Evolutionary conservation across 64 coral and sea anemone genomes (phyloP), one percentile per base, ranked within the genome.

Genomic region (Orbicella faveolata): DNA sequence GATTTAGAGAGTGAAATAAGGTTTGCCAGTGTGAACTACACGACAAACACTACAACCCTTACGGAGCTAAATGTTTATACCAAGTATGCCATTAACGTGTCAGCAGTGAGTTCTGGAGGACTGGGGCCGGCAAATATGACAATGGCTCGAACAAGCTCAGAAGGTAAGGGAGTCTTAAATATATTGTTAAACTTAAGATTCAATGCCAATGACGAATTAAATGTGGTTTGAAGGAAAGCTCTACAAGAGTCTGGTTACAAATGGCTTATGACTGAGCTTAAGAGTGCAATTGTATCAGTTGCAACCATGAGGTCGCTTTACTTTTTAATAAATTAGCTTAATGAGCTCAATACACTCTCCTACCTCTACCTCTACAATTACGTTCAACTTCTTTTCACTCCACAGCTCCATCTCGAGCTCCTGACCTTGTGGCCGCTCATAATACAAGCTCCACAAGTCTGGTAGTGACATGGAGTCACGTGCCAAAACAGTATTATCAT

Each of bases 101-200:
- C 78, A 12, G 78, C 78, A 23, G 78, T 80, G 14, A 80, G 78
- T 34, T 61, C 78, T 1, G 77, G 77, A 57, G 77, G 77, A 14
- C 23, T 57, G 11, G 77, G 77, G 23, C 77, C 77, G 61, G 48
- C 10, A 33, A 55, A 79, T 0, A 54, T 36, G 21, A 54, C 3
- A 6, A 52, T 21, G 76, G 76, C 76, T 23, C 76, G 8, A 17
- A 78, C 76, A 78, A 20, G 16, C 18, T 16, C 44, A 19, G 76
- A 17, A 78, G 76, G 76, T 77, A 21, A 30, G 35, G 52, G 3
- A 37, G 12, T 75, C 3, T 36, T 75, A 30, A 0, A 25, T 26
- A n/a, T 25, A 73, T 3, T 4, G 9, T 73, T 25, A 26, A n/a
- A 73, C 30, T n/a, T 33, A 10, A 26, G 34, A n/a, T 13, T 21